phyloP scores from a whole-genome alignment of 1,140 invertebrate genomes.

The Goniozus legneri region DNA sequence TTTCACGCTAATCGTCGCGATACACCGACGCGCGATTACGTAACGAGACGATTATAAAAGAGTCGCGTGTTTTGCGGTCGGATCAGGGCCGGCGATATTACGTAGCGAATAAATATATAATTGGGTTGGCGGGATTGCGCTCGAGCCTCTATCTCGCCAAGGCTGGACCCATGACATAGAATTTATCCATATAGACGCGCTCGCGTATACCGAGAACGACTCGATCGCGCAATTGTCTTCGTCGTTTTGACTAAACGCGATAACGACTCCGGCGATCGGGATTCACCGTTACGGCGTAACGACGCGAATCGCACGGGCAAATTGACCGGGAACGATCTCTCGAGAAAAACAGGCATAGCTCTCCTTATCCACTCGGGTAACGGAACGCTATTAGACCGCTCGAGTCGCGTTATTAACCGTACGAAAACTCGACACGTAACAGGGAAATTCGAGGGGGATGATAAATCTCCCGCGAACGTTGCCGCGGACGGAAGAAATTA shows the following conservation, averaged over 20 bases:
- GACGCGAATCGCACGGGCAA: slow-evolving; percentile 2
- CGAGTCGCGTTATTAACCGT: too few relatives aligned
- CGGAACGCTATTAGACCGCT: too few relatives aligned
- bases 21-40: slow-evolving; percentile 17
- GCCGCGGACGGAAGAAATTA: too few relatives aligned
- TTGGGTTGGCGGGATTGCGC: slow-evolving; percentile 36
- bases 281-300: not conserved
- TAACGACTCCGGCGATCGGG: not conserved
- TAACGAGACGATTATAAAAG: slow-evolving; percentile 41
- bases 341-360: too few relatives aligned
- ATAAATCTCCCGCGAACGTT: too few relatives aligned
- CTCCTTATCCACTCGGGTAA: too few relatives aligned
- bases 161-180: slow-evolving; percentile 44
- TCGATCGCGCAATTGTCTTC: not conserved
- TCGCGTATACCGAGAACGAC: slow-evolving; percentile 11
- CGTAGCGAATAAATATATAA: slow-evolving; percentile 45
- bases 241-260: too few relatives aligned
- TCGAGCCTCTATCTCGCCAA: slow-evolving; percentile 37
- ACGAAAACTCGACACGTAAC: too few relatives aligned
- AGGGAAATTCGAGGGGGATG: too few relatives aligned
- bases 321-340: not conserved
- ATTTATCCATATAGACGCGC: slow-evolving; percentile 26
- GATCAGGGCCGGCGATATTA: slow-evolving; percentile 46
- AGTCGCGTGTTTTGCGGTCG: slow-evolving; percentile 36
- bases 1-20: not conserved